Evolutionary conservation across 2,113 vertebrate species (phyloP).

Genomic region (Ciconia stormi): DNA sequence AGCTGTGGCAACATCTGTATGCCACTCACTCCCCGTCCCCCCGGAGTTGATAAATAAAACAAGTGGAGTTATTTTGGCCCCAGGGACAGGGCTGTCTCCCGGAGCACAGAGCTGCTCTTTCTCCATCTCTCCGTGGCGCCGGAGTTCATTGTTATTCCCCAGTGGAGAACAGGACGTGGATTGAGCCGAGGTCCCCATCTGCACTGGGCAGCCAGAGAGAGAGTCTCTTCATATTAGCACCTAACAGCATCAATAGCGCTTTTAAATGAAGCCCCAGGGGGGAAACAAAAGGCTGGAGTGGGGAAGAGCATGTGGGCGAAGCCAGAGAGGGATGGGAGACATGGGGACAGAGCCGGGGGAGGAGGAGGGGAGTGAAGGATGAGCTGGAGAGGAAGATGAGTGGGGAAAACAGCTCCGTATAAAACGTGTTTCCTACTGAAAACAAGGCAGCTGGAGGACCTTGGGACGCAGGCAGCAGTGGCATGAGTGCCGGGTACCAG

Average conservation of each 20-base stretch:
- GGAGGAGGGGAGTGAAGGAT: neutral
- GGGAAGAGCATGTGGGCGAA: neutral
- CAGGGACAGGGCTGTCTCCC: conserved; percentile 60
- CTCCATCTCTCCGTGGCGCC: neutral
- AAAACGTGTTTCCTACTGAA: neutral
- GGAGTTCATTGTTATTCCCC: conserved; percentile 62
- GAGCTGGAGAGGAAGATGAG: neutral
- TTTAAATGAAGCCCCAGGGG: conserved; percentile 2
- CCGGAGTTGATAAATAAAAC: conserved; percentile 71
- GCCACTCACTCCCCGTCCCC: neutral
- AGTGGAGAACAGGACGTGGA: conserved; percentile 67
- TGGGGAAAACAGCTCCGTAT: neutral
- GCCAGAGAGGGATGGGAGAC: neutral
- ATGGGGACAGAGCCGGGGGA: neutral
- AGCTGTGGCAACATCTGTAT: conserved; percentile 71
- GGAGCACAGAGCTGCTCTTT: conserved; percentile 75
- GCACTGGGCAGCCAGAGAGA: conserved; percentile 34
- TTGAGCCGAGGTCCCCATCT: conserved; percentile 71
- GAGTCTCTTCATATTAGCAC: conserved; percentile 21
- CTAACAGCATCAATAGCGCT: conserved; percentile 30
- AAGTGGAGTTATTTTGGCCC: conserved; percentile 75
- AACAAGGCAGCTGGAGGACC: neutral
- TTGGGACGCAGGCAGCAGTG: neutral
- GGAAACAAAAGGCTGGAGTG: conserved; percentile 19
- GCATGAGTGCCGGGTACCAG: neutral